A percentile compares a stretch with the other conserved stretches of the same genome.
Conservation (phyloP, 2,888 invertebrate species). For the Alloplasta piceator region DNA sequence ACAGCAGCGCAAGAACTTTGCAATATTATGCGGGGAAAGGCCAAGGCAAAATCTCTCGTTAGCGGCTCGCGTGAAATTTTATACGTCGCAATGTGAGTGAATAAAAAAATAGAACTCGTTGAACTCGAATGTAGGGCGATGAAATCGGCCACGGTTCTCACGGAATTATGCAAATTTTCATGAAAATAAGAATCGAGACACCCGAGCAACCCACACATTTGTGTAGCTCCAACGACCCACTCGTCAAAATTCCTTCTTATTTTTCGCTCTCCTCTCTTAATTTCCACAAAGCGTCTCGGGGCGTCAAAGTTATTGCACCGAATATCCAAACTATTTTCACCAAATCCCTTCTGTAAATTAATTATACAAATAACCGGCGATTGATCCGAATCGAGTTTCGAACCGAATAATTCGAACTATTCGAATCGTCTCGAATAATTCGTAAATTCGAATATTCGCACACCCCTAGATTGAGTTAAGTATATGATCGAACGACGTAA, state of each 20-base stretch:
- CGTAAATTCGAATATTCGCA: too few relatives aligned
- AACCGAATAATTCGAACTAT: too few relatives aligned
- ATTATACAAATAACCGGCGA: too few relatives aligned
- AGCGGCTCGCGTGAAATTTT: conserved; percentile 67
- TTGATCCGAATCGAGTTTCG: too few relatives aligned
- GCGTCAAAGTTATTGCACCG: not conserved
- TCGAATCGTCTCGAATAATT: too few relatives aligned
- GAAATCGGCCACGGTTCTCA: conserved; percentile 57
- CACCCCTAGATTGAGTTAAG: too few relatives aligned
- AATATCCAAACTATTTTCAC: too few relatives aligned
- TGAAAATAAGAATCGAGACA: conserved; percentile 35
- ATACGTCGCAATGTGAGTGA: conserved; percentile 36
- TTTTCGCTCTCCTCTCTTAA: conserved; percentile 47
- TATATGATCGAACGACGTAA: too few relatives aligned
- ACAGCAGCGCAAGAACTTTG: conserved; percentile 15
- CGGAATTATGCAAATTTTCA: conserved; percentile 66
- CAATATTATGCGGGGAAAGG: conserved; percentile 69
- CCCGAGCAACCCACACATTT: conserved; percentile 56
- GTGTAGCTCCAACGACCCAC: conserved; percentile 38
- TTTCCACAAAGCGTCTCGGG: not conserved
- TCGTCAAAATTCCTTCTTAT: conserved; percentile 48
- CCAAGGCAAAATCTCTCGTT: conserved; percentile 72
- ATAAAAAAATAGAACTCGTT: conserved; percentile 36
- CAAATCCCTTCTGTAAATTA: too few relatives aligned
- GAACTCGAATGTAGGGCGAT: conserved; percentile 47